Conservation (phyloP, 2,113 vertebrate genomes). For the Tetrax tetrax region DNA sequence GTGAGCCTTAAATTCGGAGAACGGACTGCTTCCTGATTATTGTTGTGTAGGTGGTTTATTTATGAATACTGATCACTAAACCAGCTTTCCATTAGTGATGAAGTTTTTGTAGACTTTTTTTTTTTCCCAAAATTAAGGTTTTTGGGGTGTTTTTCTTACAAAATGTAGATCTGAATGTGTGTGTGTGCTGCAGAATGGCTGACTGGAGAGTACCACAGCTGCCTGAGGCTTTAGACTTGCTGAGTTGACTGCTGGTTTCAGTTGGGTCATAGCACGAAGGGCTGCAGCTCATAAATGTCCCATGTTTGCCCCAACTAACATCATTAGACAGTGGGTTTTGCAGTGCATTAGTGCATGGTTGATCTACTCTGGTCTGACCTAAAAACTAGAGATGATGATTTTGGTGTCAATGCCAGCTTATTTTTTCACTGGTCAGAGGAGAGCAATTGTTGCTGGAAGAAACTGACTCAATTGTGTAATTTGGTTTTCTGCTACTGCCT, state of each 20-base stretch:
- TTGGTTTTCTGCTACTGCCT: not conserved
- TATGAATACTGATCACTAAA: not conserved
- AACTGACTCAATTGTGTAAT: not conserved
- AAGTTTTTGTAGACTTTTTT: not conserved
- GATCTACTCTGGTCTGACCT: not conserved
- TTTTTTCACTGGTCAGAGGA: not conserved
- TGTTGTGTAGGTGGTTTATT: not conserved
- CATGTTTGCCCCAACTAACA: accelerated
- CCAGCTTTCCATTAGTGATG: not conserved
- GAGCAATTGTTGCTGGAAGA: not conserved
- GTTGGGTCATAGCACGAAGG: not conserved
- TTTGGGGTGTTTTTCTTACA: not conserved
- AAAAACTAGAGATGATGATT: not conserved
- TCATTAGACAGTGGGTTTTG: not conserved
- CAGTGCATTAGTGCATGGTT: not conserved
- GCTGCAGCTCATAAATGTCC: not conserved
- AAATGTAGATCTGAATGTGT: not conserved
- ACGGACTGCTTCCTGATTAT: not conserved
- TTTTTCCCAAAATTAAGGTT: not conserved
- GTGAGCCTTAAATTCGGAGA: not conserved
- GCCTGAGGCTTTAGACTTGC: not conserved
- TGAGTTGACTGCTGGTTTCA: not conserved
- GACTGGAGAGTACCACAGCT: not conserved
- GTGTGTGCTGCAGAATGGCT: not conserved
- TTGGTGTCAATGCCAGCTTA: not conserved